phyloP scores from a whole-genome alignment of 2,888 invertebrate species.

The Noctua pronuba region DNA sequence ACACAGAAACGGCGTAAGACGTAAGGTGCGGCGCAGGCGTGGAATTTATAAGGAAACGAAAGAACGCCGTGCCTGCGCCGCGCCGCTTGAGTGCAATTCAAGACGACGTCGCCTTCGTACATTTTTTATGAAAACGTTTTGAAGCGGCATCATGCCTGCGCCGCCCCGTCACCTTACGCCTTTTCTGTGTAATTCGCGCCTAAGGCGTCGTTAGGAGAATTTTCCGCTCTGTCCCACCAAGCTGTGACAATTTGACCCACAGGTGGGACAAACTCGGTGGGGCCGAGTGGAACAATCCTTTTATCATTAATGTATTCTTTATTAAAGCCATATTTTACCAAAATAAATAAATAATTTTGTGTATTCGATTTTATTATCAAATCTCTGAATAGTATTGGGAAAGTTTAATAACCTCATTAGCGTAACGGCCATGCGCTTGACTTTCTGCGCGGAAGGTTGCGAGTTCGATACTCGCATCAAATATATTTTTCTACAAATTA shows the following conservation, averaged over 20 bases:
- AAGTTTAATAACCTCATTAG: conserved; percentile 23
- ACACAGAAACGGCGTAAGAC: too few species aligned
- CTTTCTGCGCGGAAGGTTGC: background rate
- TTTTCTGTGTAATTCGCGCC: too few species aligned
- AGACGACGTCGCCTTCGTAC: too few species aligned
- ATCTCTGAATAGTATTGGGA: background rate
- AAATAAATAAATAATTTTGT: background rate
- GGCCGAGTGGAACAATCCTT: background rate
- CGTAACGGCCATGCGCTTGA: background rate
- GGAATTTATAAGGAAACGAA: too few species aligned
- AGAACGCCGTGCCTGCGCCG: too few species aligned
- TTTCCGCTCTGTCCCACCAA: background rate
- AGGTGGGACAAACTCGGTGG: background rate
- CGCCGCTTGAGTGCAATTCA: too few species aligned
- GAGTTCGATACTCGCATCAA: background rate
- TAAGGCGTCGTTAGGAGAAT: background rate
- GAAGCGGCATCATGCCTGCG: too few species aligned
- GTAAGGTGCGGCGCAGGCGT: too few species aligned
- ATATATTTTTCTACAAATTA: background rate
- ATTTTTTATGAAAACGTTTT: too few species aligned
- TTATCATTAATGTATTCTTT: background rate
- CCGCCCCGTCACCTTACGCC: too few species aligned
- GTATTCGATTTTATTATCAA: background rate
- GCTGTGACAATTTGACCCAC: background rate
- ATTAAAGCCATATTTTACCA: background rate